A percentile compares a stretch with the other conserved stretches of the same genome.
These are phyloP conservation scores for Gymnothorax javanicus DNA, from an alignment of 2,797 vertebrate species.

Conservation along the genomic window DNA sequence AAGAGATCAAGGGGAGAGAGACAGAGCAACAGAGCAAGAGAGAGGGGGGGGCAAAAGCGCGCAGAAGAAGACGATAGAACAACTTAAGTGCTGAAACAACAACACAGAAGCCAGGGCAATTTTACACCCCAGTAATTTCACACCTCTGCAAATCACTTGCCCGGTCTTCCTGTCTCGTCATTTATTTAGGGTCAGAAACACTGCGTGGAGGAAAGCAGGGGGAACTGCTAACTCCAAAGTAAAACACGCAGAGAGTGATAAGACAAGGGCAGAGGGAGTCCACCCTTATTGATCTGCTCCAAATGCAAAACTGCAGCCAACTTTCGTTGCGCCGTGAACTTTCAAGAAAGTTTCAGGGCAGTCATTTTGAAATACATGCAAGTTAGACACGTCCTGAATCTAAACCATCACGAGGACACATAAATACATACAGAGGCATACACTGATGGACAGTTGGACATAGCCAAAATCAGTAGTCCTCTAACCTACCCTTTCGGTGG, in stretches of 20 bases:
- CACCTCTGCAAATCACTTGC: conserved; percentile 15
- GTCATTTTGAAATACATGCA: neutral
- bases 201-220: neutral
- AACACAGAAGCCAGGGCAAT: conserved; percentile 12
- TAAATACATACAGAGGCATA: no score
- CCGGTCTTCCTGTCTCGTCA: neutral
- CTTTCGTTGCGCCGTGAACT: neutral
- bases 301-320: conserved; percentile 13
- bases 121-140: conserved; percentile 19
- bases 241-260: neutral
- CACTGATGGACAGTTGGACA: no score
- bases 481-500: no score
- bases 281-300: conserved; percentile 1
- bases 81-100: conserved; percentile 12
- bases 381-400: neutral
- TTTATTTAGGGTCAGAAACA: conserved; percentile 14
- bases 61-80: neutral
- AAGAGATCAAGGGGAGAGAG: neutral
- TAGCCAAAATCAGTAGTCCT: no score
- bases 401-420: neutral
- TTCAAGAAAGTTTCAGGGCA: neutral
- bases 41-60: neutral
- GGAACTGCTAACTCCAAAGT: neutral
- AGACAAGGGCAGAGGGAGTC: neutral
- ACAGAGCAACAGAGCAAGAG: neutral